These are phyloP conservation scores for Acipenser ruthenus DNA, from an alignment of 2,797 vertebrate species.

Conservation along the genomic window DNA sequence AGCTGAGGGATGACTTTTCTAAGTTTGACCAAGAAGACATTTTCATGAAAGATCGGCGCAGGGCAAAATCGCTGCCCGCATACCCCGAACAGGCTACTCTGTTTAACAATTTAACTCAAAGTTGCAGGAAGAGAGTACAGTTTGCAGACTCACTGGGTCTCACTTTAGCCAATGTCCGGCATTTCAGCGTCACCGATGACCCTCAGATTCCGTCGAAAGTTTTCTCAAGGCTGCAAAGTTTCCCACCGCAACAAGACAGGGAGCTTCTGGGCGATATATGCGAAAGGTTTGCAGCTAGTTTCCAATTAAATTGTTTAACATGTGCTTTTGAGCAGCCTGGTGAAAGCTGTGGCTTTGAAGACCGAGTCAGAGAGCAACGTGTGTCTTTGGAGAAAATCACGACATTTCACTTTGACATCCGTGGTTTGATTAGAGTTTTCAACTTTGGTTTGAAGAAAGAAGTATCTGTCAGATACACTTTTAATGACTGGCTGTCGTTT, in stretches of 20 bases:
- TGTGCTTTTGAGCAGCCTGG: conserved; percentile 39
- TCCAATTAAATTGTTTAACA: conserved; percentile 36
- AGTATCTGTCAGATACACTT: conserved; percentile 77
- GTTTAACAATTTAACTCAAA: conserved; percentile 28
- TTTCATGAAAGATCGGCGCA: conserved; percentile 43
- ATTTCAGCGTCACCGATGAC: conserved; percentile 75
- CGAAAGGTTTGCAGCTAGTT: conserved; percentile 26
- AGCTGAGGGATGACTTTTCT: conserved; percentile 24
- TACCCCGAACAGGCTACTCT: conserved; percentile 43
- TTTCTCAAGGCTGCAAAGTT: conserved; percentile 59
- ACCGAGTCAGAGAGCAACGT: conserved; percentile 41
- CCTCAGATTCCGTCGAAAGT: conserved; percentile 70
- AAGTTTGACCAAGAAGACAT: conserved; percentile 5
- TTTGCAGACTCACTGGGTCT: conserved; percentile 82
- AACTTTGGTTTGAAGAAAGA: conserved; percentile 31
- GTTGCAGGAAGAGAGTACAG: conserved; percentile 74
- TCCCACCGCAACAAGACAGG: conserved; percentile 37
- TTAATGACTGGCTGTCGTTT: conserved; percentile 80
- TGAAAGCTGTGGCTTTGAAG: conserved; percentile 30
- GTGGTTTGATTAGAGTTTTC: conserved; percentile 47
- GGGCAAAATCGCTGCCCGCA: conserved; percentile 56
- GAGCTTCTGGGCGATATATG: conserved; percentile 26
- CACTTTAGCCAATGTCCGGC: conserved; percentile 73
- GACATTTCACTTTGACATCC: conserved; percentile 44
- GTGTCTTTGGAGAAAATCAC: conserved; percentile 65